Percentiles rank a stretch among this genome's conserved stretches.
These are phyloP conservation scores for Lutjanus argentimaculatus DNA, from an alignment of 2,797 vertebrate genomes.

Conservation along the genomic window DNA sequence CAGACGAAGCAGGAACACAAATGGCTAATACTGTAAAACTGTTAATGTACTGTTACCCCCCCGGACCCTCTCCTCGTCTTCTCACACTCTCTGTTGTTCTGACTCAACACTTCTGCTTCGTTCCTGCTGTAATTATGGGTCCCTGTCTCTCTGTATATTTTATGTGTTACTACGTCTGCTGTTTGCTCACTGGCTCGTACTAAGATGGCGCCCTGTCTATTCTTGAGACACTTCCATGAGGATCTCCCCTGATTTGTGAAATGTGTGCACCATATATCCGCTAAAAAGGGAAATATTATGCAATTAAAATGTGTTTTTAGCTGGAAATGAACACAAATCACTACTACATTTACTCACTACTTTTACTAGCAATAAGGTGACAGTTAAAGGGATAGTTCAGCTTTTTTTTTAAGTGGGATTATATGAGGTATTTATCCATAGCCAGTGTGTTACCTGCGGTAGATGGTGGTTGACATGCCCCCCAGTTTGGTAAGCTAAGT, in stretches of 20 bases:
- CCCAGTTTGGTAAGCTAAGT: too few relatives aligned
- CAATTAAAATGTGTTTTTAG: conserved; percentile 34
- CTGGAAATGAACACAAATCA: not conserved
- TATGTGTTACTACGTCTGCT: conserved; percentile 57
- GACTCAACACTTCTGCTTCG: conserved; percentile 39
- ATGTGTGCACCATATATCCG: conserved; percentile 2
- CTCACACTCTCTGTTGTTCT: conserved; percentile 25
- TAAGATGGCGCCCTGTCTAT: conserved; percentile 1
- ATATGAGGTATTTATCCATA: too few relatives aligned
- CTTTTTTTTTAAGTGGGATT: too few relatives aligned
- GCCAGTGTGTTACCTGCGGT: too few relatives aligned
- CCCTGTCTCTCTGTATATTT: conserved; percentile 51
- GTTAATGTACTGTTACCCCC: conserved; percentile 38
- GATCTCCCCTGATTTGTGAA: conserved; percentile 33
- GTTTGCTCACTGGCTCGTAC: conserved; percentile 45
- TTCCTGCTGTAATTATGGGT: conserved; percentile 47
- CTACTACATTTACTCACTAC: not conserved
- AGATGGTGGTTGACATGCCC: too few relatives aligned
- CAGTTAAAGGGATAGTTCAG: not conserved
- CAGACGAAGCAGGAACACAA: conserved; percentile 20
- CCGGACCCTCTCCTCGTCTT: not conserved
- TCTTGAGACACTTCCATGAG: not conserved
- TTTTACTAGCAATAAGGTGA: conserved; percentile 52
- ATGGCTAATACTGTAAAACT: conserved; percentile 55
- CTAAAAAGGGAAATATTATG: conserved; percentile 53